Evolutionary conservation across 2,797 vertebrate genomes (phyloP).

Genomic region (Chrysocyon brachyurus): DNA sequence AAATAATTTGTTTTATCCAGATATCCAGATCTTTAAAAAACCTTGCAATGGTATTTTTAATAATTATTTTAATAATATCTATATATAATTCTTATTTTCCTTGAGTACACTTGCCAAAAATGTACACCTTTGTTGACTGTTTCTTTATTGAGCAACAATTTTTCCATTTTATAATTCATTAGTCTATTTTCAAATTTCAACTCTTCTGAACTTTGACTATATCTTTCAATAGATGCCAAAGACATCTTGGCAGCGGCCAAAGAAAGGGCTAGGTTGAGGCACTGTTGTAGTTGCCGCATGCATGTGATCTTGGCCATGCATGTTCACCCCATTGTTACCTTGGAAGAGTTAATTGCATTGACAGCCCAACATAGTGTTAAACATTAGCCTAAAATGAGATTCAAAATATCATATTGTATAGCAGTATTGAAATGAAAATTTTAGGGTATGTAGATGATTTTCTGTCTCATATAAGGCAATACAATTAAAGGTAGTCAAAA

Average conservation of each 20-base stretch:
- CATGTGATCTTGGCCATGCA: background rate
- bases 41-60: background rate
- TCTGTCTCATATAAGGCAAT: background rate
- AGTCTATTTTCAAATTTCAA: constrained; percentile 18
- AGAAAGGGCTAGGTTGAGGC: background rate
- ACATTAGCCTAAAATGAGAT: constrained; percentile 44
- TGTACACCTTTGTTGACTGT: background rate
- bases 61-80: constrained; percentile 40
- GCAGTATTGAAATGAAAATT: background rate
- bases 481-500: constrained; percentile 41
- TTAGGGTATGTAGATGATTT: background rate
- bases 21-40: constrained; percentile 25
- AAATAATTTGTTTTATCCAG: constrained; percentile 46
- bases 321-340: background rate
- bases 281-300: background rate
- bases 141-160: background rate
- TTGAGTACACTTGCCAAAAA: background rate
- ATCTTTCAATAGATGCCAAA: constrained; percentile 20
- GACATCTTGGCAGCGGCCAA: background rate
- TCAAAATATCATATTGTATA: background rate
- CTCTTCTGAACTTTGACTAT: constrained; percentile 17
- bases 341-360: background rate
- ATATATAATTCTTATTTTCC: constrained; percentile 35
- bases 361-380: background rate
- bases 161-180: constrained; percentile 49